Percentiles rank a stretch among this genome's conserved stretches.
phyloP scores from a whole-genome alignment of 1,140 invertebrate genomes.

The Thalassaphorura encarpata region DNA sequence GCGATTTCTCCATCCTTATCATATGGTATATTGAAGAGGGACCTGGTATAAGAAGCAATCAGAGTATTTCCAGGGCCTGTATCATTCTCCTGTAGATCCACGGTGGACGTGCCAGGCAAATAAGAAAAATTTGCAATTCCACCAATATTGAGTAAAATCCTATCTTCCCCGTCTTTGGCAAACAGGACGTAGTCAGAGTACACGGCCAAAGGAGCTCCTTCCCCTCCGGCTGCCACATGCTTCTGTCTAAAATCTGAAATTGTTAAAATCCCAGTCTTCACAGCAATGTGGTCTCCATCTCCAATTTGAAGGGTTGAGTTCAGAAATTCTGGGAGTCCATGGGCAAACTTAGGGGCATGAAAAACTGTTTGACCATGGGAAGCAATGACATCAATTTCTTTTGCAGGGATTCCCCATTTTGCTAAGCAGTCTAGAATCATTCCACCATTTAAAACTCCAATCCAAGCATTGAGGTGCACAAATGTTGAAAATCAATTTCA shows the following conservation, averaged over 20 bases:
- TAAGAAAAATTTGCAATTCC: conserved; percentile 21
- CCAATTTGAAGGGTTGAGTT: conserved; percentile 20
- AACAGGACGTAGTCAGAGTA: conserved; percentile 16
- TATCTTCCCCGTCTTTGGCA: conserved; percentile 7
- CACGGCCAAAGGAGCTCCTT: conserved; percentile 17
- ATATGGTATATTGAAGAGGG: background rate
- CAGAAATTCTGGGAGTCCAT: background rate
- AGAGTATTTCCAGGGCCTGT: conserved; percentile 20
- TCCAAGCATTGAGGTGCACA: conserved; percentile 15
- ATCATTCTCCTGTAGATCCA: background rate
- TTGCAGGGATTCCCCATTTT: background rate
- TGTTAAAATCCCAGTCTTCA: conserved; percentile 17
- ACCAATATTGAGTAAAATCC: conserved; percentile 20
- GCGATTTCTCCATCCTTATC: conserved; percentile 16
- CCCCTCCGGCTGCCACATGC: conserved; percentile 14
- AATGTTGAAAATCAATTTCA: background rate
- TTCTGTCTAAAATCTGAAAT: conserved; percentile 19
- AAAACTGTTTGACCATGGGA: conserved; percentile 20
- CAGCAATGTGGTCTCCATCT: conserved; percentile 16
- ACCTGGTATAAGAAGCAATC: conserved; percentile 4
- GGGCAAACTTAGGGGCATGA: conserved; percentile 13
- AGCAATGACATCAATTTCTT: conserved; percentile 12
- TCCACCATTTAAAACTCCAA: conserved; percentile 10
- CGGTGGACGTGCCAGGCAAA: background rate
- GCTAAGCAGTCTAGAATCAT: conserved; percentile 6